Percentiles rank a stretch among this genome's conserved stretches.
Evolutionary conservation across 2,888 invertebrate species (phyloP).

Genomic region (Myathropa florea): DNA sequence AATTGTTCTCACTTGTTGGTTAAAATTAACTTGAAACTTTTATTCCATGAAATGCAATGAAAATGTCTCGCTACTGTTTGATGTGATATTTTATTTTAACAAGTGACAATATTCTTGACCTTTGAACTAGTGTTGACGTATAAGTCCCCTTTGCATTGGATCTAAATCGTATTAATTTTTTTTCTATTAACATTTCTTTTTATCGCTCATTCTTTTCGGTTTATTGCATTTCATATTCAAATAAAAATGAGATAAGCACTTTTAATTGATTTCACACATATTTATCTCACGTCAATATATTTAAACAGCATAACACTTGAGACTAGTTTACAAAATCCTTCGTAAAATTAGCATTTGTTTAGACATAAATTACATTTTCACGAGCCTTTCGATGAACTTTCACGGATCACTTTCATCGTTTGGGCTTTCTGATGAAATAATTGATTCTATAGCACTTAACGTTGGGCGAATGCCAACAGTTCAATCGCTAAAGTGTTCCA

Average conservation of each 20-base stretch:
- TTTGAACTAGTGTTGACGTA: slow-evolving; percentile 10
- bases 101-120: slow-evolving; percentile 30
- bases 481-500: too few relatives aligned
- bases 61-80: background rate
- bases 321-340: too few relatives aligned
- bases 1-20: slow-evolving; percentile 30
- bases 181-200: background rate
- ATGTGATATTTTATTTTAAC: background rate
- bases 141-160: slow-evolving; percentile 39
- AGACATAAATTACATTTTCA: too few relatives aligned
- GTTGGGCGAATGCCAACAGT: too few relatives aligned
- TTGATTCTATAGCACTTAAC: too few relatives aligned
- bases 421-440: too few relatives aligned
- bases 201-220: background rate
- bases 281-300: too few relatives aligned
- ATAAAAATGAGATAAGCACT: background rate
- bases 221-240: background rate
- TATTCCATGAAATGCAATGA: background rate
- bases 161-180: background rate
- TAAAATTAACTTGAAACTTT: background rate
- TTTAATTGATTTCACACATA: background rate
- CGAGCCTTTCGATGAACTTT: too few relatives aligned
- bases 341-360: too few relatives aligned
- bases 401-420: too few relatives aligned
- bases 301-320: too few relatives aligned